These are phyloP conservation scores for Eubasilissa splendida DNA, from an alignment of 2,888 invertebrate genomes.

Conservation along the genomic window DNA sequence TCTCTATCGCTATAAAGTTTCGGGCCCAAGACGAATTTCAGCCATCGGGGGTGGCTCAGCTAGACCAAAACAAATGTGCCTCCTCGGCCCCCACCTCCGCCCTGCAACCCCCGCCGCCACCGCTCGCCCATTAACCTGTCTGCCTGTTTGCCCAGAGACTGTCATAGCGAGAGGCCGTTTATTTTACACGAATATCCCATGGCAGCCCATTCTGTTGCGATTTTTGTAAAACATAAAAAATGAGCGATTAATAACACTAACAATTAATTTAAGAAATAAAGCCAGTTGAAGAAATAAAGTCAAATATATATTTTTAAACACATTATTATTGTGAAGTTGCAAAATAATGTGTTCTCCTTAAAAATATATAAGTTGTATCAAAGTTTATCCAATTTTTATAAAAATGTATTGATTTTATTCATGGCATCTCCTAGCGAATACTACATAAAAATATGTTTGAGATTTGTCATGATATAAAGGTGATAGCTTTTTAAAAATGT, in stretches of 20 bases:
- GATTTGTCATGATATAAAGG: too few relatives aligned
- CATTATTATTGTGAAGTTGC: too few relatives aligned
- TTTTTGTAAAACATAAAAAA: not conserved
- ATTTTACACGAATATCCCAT: conserved; percentile 34
- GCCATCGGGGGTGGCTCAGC: conserved; percentile 58
- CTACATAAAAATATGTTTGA: too few relatives aligned
- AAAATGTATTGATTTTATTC: too few relatives aligned
- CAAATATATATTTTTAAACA: too few relatives aligned
- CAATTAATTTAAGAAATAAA: too few relatives aligned
- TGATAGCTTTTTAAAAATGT: too few relatives aligned
- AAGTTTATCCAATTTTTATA: too few relatives aligned
- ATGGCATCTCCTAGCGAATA: too few relatives aligned
- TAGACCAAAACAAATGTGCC: conserved; percentile 59
- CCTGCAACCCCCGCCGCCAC: conserved; percentile 52
- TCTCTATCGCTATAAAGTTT: conserved; percentile 52
- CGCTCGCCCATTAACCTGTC: conserved; percentile 59
- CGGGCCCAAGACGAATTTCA: conserved; percentile 58
- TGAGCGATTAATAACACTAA: not conserved
- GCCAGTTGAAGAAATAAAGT: too few relatives aligned
- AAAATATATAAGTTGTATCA: too few relatives aligned
- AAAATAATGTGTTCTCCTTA: too few relatives aligned
- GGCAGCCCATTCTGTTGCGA: not conserved
- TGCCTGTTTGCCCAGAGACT: conserved; percentile 55
- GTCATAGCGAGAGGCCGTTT: conserved; percentile 43
- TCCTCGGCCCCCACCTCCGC: conserved; percentile 37